Evolutionary conservation across 2,113 vertebrate genomes (phyloP), one percentile per base, ranked within the genome.

Genomic region (Myodes glareolus): DNA sequence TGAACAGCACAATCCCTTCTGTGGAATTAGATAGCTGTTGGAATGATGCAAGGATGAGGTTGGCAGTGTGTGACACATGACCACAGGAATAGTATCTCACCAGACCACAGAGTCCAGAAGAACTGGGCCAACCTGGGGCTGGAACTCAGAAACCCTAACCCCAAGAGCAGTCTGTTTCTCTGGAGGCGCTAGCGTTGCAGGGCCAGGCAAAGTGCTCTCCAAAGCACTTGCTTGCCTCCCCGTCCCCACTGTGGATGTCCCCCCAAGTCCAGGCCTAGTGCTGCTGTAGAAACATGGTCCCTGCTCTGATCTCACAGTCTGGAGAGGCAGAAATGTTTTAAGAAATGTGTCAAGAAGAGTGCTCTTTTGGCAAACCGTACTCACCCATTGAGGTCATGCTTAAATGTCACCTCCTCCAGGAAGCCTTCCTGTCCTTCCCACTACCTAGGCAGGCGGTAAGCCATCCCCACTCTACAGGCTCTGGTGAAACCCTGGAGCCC

Each of bases 321-420:
- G 25, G 47, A 58, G 55, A 86, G 55, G 52, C 45, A 67, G 33
- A 47, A 88, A 78, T 65, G n/a, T 21, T 33, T 36, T 72, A 72
- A n/a, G 7, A 5, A 75, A 58, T n/a, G 42, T 55, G 31, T 27
- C 91, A 27, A 72, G 68, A n/a, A n/a, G 33, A 23, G 39, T 0
- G 31, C n/a, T 17, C 21, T 16, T 47, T 39, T 81, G 82, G 39
- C 39, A 39, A 55, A 68, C 50, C 58, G 8, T 27, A 50, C 25
- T 84, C 29, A 55, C 25, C 72, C 55, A 10, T 78, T 42, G 12
- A 82, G 17, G n/a, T 14, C 45, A 31, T 31, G 29, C 21, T 75
- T 47, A 81, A 90, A 90, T 5, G 23, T 17, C 73, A 68, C 80
- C 68, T 88, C 95, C 67, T 92, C 67, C 80, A 82, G 90, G 58